A percentile compares a stretch with the other conserved stretches of the same genome.
These are phyloP conservation scores for Leptodactylus fallax DNA, from an alignment of 2,797 vertebrate genomes.

Conservation along the genomic window DNA sequence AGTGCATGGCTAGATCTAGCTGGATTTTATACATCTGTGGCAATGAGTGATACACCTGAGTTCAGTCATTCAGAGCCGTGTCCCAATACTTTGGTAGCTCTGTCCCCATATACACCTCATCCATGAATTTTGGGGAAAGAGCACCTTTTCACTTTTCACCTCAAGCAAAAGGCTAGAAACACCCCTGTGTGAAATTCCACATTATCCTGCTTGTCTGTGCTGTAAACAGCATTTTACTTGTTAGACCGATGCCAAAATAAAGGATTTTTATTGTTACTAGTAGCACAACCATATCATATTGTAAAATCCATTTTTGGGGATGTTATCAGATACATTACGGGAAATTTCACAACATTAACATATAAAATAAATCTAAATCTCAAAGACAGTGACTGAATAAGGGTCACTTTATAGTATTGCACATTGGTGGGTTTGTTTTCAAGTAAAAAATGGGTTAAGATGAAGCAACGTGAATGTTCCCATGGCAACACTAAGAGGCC, in stretches of 20 bases:
- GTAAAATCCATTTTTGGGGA: not conserved
- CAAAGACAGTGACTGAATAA: not conserved
- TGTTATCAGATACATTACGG: not conserved
- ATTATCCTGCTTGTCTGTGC: not conserved
- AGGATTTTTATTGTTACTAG: not conserved
- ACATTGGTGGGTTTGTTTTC: not conserved
- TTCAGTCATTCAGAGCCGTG: too few relatives aligned
- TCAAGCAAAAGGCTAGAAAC: not conserved
- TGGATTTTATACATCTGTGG: too few relatives aligned
- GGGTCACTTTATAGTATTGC: not conserved
- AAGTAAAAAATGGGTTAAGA: conserved; percentile 42
- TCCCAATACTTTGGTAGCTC: too few relatives aligned
- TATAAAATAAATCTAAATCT: not conserved
- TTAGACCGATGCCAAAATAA: not conserved
- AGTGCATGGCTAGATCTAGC: too few relatives aligned
- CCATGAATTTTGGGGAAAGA: too few relatives aligned
- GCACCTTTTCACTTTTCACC: not conserved
- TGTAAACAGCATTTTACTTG: not conserved
- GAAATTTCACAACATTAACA: not conserved
- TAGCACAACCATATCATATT: not conserved
- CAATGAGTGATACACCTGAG: too few relatives aligned
- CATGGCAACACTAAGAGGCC: conserved; percentile 53
- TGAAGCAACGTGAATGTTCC: conserved; percentile 40
- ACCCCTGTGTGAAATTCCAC: not conserved
- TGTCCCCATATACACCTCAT: too few relatives aligned